These are phyloP conservation scores for Antheraea pernyi DNA, from an alignment of 1,140 invertebrate species.

Conservation along the genomic window DNA sequence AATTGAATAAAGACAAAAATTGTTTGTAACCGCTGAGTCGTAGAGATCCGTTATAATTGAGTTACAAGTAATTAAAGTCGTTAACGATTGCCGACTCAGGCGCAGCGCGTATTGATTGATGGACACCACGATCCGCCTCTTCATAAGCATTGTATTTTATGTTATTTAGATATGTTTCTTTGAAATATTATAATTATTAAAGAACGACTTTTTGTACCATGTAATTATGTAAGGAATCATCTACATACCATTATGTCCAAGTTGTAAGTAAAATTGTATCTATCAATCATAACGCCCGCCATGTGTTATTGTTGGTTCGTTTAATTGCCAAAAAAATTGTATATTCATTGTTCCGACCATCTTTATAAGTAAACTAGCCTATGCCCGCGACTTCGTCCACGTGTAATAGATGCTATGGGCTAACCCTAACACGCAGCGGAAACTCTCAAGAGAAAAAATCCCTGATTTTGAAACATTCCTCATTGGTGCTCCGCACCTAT, in stretches of 20 bases:
- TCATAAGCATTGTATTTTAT: slow-evolving; percentile 12
- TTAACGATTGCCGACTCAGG: slow-evolving; percentile 4
- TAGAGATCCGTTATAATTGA: slow-evolving; percentile 32
- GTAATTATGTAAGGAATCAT: background rate
- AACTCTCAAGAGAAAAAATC: no score
- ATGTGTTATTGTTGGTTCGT: no score
- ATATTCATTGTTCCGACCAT: no score
- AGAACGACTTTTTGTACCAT: background rate
- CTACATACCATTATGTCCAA: background rate
- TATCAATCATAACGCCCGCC: background rate
- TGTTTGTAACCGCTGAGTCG: slow-evolving; percentile 3
- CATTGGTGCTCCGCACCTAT: no score
- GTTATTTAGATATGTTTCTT: slow-evolving; percentile 5
- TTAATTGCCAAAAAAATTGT: no score
- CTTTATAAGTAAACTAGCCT: no score
- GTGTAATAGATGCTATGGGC: no score
- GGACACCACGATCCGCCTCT: slow-evolving; percentile 12
- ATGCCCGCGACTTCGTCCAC: no score
- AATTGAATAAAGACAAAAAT: background rate
- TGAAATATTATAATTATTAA: slow-evolving; percentile 4
- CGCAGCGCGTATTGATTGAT: slow-evolving; percentile 25
- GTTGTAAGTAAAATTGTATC: background rate
- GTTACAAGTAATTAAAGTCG: slow-evolving; percentile 34
- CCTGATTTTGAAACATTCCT: no score
- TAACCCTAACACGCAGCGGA: no score